Evolutionary conservation across 2,797 vertebrate species (phyloP).

Genomic region (Sebastes taczanowskii): DNA sequence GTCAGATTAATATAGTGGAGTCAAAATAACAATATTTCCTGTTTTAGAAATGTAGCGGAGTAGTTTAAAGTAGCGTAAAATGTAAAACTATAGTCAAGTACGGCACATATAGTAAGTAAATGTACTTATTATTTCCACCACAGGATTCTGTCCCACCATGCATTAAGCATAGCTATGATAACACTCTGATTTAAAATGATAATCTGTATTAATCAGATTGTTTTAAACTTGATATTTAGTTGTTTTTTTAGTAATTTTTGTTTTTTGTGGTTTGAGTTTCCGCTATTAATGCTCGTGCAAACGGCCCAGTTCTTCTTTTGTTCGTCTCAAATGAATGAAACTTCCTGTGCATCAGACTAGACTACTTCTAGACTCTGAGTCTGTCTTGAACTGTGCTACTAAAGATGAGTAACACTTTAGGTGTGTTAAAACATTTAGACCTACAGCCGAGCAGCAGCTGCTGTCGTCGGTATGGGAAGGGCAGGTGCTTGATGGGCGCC

Average conservation of each 20-base stretch:
- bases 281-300: background rate
- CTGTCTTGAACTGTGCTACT: background rate
- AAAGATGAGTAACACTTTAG: background rate
- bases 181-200: background rate
- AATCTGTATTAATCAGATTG: background rate
- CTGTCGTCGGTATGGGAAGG: conserved; percentile 84
- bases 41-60: background rate
- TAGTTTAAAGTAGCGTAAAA: background rate
- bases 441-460: conserved; percentile 90
- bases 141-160: background rate
- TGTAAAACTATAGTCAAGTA: background rate
- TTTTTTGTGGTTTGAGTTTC: background rate
- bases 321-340: background rate
- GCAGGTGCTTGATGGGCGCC: conserved; percentile 82
- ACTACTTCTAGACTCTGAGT: background rate
- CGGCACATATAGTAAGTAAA: background rate
- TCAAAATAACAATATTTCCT: background rate
- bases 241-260: background rate
- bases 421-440: conserved; percentile 26
- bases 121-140: background rate
- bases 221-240: background rate
- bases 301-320: background rate
- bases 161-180: background rate
- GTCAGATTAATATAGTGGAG: background rate
- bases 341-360: background rate